These are phyloP conservation scores for Cossypha polioptera DNA, from an alignment of 2,797 vertebrate species.

Conservation along the genomic window DNA sequence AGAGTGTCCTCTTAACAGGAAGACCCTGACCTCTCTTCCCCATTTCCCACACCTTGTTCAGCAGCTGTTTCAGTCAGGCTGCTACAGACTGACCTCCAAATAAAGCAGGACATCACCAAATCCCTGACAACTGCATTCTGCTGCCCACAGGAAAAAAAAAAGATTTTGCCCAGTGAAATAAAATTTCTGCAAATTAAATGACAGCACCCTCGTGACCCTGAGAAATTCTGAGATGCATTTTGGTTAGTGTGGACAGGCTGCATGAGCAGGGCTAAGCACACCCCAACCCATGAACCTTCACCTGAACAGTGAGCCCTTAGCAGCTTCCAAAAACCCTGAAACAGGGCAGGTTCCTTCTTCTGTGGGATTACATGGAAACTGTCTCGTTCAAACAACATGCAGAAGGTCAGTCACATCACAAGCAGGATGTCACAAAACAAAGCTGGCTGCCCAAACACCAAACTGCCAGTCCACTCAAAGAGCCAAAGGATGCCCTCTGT, in stretches of 20 bases:
- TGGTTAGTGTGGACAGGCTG: not conserved
- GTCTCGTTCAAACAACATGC: not conserved
- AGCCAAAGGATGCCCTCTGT: accelerated
- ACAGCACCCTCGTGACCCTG: not conserved
- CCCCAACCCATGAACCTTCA: not conserved
- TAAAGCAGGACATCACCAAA: not conserved
- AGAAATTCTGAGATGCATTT: not conserved
- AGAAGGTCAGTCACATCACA: not conserved
- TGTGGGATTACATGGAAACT: accelerated
- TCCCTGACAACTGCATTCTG: not conserved
- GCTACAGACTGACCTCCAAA: not conserved
- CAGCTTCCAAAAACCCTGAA: not conserved
- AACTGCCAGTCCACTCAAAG: not conserved
- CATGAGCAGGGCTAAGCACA: not conserved
- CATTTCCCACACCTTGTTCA: not conserved
- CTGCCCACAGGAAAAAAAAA: not conserved
- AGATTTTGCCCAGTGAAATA: not conserved
- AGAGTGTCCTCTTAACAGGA: not conserved
- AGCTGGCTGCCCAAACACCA: not conserved
- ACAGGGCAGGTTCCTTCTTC: not conserved
- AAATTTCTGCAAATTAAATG: not conserved
- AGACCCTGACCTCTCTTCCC: not conserved
- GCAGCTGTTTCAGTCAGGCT: not conserved
- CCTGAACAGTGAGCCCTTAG: not conserved
- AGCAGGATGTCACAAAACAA: not conserved